Evolutionary conservation across 2,113 vertebrate species (phyloP).

Genomic region (Takifugu flavidus): DNA sequence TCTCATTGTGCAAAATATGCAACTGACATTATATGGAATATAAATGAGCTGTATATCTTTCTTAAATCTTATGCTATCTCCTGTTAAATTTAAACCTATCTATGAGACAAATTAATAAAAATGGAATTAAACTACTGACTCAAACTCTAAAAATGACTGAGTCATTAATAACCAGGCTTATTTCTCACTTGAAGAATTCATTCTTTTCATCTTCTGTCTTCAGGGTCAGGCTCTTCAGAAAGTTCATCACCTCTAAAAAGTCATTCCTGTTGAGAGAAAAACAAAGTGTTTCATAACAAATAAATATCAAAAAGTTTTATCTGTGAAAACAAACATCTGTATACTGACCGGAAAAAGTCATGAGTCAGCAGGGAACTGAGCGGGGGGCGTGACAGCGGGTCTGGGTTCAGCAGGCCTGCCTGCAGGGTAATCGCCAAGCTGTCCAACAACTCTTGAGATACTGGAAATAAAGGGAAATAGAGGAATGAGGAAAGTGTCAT

Average conservation of each 20-base stretch:
- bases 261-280: conserved; percentile 82
- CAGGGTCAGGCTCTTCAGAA: conserved; percentile 91
- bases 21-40: not conserved
- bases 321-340: not conserved
- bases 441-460: conserved; percentile 68
- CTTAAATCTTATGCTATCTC: too few relatives aligned
- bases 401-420: conserved; percentile 78
- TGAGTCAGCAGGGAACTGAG: conserved; percentile 85
- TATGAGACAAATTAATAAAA: not conserved
- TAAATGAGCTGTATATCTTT: too few relatives aligned
- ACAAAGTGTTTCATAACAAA: conserved; percentile 5
- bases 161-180: not conserved
- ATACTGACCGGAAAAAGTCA: conserved; percentile 88
- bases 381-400: conserved; percentile 76
- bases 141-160: not conserved
- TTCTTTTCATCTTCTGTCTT: conserved; percentile 97
- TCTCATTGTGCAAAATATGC: not conserved
- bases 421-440: conserved; percentile 84
- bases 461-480: conserved; percentile 38
- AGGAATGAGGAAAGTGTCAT: not conserved
- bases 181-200: conserved; percentile 96
- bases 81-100: too few relatives aligned
- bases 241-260: conserved; percentile 94
- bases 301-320: not conserved
- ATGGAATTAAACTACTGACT: not conserved